phyloP scores from a whole-genome alignment of 2,888 invertebrate species.

The Hirtodrosophila cameraria region DNA sequence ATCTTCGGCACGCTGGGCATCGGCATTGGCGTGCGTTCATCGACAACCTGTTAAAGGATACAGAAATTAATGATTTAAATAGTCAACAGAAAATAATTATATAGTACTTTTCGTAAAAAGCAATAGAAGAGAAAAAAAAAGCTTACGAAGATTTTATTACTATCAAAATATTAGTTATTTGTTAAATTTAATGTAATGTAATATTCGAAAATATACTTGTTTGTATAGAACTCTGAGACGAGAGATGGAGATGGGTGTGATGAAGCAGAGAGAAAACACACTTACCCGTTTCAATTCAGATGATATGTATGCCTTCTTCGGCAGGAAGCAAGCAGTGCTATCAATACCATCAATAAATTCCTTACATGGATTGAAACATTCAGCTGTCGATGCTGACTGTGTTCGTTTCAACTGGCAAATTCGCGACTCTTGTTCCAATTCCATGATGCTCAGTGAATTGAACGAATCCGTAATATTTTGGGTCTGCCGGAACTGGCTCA shows the following conservation, averaged over 20 bases:
- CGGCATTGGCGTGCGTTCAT: slow-evolving; percentile 80
- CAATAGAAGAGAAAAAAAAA: too few species aligned
- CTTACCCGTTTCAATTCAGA: slow-evolving; percentile 81
- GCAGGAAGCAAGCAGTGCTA: slow-evolving; percentile 56
- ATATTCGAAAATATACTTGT: too few species aligned
- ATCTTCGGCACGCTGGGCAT: slow-evolving; percentile 83
- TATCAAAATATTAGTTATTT: too few species aligned
- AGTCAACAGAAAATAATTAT: too few species aligned
- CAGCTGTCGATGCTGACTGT: not conserved
- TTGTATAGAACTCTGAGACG: too few species aligned
- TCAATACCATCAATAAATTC: slow-evolving; percentile 26
- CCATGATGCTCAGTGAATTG: slow-evolving; percentile 59
- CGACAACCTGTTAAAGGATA: slow-evolving; percentile 79
- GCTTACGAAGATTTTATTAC: too few species aligned
- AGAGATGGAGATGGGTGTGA: too few species aligned
- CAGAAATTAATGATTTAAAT: too few species aligned
- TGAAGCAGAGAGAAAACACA: too few species aligned
- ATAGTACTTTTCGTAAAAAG: too few species aligned
- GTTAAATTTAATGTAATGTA: too few species aligned
- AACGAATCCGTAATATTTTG: slow-evolving; percentile 47
- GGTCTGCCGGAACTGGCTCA: slow-evolving; percentile 72
- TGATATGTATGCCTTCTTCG: slow-evolving; percentile 83
- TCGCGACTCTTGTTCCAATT: slow-evolving; percentile 77
- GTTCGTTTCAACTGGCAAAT: slow-evolving; percentile 30
- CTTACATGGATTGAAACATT: slow-evolving; percentile 11